These are phyloP conservation scores for Chrysolina haemoptera DNA, from an alignment of 2,888 invertebrate species.

Conservation along the genomic window DNA sequence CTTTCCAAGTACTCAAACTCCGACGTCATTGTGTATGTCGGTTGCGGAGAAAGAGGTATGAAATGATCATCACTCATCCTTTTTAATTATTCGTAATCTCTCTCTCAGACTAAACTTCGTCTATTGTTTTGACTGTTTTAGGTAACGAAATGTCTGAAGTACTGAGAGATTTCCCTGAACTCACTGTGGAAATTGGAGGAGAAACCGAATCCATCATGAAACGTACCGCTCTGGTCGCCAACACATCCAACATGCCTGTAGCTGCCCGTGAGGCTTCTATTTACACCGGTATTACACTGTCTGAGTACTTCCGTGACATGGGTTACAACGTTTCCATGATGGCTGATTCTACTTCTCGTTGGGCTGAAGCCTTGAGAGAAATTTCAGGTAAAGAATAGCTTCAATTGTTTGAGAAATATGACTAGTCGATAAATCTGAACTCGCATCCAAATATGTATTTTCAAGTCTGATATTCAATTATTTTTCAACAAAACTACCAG, in stretches of 20 bases:
- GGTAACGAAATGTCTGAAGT: constrained; percentile 99
- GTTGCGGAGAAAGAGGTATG: constrained; percentile 95
- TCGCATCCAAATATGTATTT: too few species aligned
- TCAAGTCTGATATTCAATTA: too few species aligned
- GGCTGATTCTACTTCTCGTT: constrained; percentile 99
- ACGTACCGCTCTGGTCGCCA: constrained; percentile 98
- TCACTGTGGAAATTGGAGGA: constrained; percentile 97
- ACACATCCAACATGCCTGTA: constrained; percentile 99
- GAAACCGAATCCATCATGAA: constrained; percentile 99
- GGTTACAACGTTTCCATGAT: constrained; percentile 99
- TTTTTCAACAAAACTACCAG: too few species aligned
- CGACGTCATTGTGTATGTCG: constrained; percentile 99
- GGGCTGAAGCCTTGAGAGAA: constrained; percentile 99
- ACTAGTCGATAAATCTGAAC: too few species aligned
- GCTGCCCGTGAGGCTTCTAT: constrained; percentile 99
- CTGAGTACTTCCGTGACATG: constrained; percentile 99
- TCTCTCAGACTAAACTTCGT: too few species aligned
- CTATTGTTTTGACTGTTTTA: constrained; percentile 40
- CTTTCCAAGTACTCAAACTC: constrained; percentile 99
- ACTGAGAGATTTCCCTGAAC: constrained; percentile 98
- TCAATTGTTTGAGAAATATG: too few species aligned
- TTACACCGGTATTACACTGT: constrained; percentile 99
- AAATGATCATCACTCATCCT: constrained; percentile 11
- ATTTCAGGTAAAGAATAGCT: constrained; percentile 77
- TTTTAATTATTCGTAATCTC: not conserved